Evolutionary conservation across 1,140 invertebrate species (phyloP), one percentile per base, ranked within the genome.

Genomic region (Whitmania pigra): DNA sequence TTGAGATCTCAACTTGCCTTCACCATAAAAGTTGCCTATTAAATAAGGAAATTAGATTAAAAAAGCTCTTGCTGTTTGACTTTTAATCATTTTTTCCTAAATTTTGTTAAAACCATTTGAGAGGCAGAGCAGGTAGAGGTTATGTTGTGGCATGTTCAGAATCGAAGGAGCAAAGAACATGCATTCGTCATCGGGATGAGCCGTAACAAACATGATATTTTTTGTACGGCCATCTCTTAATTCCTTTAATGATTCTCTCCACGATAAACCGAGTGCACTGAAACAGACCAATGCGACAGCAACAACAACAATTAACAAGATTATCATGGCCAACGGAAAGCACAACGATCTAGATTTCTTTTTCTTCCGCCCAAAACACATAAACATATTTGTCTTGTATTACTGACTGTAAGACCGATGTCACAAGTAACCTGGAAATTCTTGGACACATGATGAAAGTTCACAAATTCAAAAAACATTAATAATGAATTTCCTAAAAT

Each of bases 101-200:
- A 57, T 49, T 11, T 49, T 5, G 15, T 49, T 40, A 1, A 77
- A 84, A 90, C 93, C 93, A 80, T 87, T 87, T 13, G 91, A 90
- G 72, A 97, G 83, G 82, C 93, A 97, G 25, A 97, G 83, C 29
- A 97, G 75, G 80, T 90, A 89, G 60, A 95, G 85, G 83, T 88
- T 76, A 82, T 85, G 40, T 40, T 69, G n/a, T 81, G 82, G 53
- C 88, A 85, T 79, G 85, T 86, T 73, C 9, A 91, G 85, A 73
- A 97, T 88, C 27, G 91, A 87, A 11, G 94, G 95, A 0, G 92
- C 92, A 81, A 97, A 97, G 81, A 98, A 98, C 94, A 97, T 97
- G 75, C 91, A 92, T 81, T 98, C 94, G 74, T 84, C 83, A 82
- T 97, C 94, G 13, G 95, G 95, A 85, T 98, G 95, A 29, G 94